Base-by-base conservation (phyloP, 2,888 invertebrate species). In the Pristionchus japonicus region DNA sequence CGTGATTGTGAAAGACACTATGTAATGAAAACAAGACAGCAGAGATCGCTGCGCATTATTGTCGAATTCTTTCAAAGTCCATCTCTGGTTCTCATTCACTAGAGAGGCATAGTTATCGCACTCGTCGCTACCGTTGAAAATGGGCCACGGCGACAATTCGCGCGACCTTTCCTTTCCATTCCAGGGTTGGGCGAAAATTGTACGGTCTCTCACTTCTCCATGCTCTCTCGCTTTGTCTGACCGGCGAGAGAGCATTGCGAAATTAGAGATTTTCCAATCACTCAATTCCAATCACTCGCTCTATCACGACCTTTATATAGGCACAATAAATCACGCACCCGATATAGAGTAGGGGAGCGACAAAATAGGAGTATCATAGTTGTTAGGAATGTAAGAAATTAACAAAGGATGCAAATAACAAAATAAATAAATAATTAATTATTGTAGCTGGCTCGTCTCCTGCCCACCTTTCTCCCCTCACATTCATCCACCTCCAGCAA, bases 401-500 rank as follows among this genome's bases (percentile, higher is more conserved):
- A 31, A 40, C 9, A n/a, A 23, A 43, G 17, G n/a, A n/a, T 20
- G 43, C 9, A 77, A 40, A 3, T 15, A 47, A 31, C 20, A 23
- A 27, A 37, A 11, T 80, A 23, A 40, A 47, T 9, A 23, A 11
- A 47, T 23, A 31, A 31, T n/a, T 2, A 40, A 40, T 40, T 80
- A 43, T 47, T 86, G 1, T 70, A 87, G 87, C 43, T 87, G 3
- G 40, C 40, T n/a, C 77, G 87, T 20, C 80, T 80, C 13, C 52
- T 77, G 20, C 87, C 87, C 43, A 27, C 87, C 20, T 80, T 27
- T 27, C 77, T 87, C 9, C 87, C 87, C 17, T 52, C 86, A 17
- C 87, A 87, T 40, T 80, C 57, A 13, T 74, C 87, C 87, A 80
- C 57, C 40, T 27, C 27, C 57, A 52, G 43, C 57, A 77, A 61